Evolutionary conservation across 2,113 vertebrate species (phyloP).

Genomic region (Grallaria varia): DNA sequence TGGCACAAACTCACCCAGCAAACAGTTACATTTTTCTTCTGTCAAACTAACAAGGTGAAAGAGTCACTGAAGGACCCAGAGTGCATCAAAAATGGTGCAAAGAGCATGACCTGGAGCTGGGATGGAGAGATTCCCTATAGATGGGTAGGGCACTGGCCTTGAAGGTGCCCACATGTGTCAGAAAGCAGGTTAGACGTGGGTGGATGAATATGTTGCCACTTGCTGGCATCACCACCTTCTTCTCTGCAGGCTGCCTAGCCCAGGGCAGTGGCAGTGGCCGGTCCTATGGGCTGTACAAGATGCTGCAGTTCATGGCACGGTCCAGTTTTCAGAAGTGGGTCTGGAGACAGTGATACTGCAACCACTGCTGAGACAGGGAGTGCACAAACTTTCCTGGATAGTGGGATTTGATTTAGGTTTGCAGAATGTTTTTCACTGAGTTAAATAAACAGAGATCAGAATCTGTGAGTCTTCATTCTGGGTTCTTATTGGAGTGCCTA

Average conservation of each 20-base stretch:
- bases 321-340: not conserved
- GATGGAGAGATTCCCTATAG: not conserved
- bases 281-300: not conserved
- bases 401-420: not conserved
- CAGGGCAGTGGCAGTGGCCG: rapidly evolving
- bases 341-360: not conserved
- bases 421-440: not conserved
- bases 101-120: not conserved
- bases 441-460: not conserved
- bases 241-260: not conserved
- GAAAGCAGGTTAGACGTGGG: not conserved
- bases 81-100: not conserved
- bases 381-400: not conserved
- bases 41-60: not conserved
- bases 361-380: not conserved
- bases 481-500: not conserved
- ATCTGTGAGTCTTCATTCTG: not conserved
- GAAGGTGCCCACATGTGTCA: rapidly evolving
- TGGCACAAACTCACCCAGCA: not conserved
- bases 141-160: rapidly evolving
- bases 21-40: not conserved
- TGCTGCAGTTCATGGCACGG: not conserved
- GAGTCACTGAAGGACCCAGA: not conserved
- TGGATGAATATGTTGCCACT: not conserved
- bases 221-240: not conserved